Evolutionary conservation across 2,797 vertebrate genomes (phyloP).

Genomic region (Poeciliopsis turneri): DNA sequence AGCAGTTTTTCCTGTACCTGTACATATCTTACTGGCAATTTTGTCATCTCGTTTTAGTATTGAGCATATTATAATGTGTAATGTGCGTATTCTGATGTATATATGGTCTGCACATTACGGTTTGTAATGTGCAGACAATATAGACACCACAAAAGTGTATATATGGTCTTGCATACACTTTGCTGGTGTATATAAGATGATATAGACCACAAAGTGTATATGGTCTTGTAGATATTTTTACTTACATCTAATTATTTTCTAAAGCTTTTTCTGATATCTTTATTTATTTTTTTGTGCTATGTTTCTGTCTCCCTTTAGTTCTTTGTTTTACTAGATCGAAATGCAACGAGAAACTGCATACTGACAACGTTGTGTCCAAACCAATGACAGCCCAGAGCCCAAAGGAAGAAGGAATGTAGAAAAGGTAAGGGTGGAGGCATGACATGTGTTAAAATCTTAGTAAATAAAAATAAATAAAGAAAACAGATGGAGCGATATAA

Average conservation of each 20-base stretch:
- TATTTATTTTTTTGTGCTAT: neutral
- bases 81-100: too few relatives aligned
- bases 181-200: too few relatives aligned
- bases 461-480: slow-evolving; percentile 54
- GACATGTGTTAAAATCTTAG: slow-evolving; percentile 72
- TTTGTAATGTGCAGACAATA: too few relatives aligned
- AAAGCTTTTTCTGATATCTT: neutral
- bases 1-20: neutral
- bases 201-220: neutral
- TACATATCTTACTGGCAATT: neutral
- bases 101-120: too few relatives aligned
- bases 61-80: neutral
- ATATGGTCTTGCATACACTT: too few relatives aligned
- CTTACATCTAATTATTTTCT: neutral
- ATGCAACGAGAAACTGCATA: slow-evolving; percentile 53
- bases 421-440: slow-evolving; percentile 59
- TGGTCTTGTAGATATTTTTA: slow-evolving; percentile 9
- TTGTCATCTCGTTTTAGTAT: neutral
- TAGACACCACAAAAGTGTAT: too few relatives aligned
- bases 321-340: slow-evolving; percentile 41
- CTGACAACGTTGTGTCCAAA: slow-evolving; percentile 74
- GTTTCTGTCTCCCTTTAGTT: slow-evolving; percentile 8
- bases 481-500: slow-evolving; percentile 70
- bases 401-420: slow-evolving; percentile 37
- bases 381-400: slow-evolving; percentile 55